phyloP scores from a whole-genome alignment of 2,888 invertebrate species.

The Morpho achilles region DNA sequence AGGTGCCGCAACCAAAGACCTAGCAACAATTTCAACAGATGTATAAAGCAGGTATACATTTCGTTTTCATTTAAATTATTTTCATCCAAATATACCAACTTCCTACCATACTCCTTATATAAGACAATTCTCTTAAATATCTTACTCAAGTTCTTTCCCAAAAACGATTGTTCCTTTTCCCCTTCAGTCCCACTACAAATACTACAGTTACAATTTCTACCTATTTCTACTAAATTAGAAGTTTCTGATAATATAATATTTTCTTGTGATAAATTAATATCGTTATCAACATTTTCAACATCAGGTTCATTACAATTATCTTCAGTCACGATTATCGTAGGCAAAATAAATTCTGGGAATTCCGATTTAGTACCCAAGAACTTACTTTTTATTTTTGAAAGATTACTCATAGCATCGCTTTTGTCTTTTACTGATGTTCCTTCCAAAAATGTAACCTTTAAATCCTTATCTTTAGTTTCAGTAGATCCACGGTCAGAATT shows the following conservation, averaged over 20 bases:
- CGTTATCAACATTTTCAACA: constrained; percentile 35
- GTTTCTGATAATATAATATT: constrained; percentile 34
- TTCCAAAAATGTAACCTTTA: constrained; percentile 28
- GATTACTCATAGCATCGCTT: constrained; percentile 28
- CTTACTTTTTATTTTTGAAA: constrained; percentile 37
- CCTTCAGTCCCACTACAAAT: constrained; percentile 55
- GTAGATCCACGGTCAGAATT: constrained; percentile 22
- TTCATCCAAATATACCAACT: constrained; percentile 56
- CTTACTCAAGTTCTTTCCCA: constrained; percentile 48
- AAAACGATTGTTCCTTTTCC: constrained; percentile 39
- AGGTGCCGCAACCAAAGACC: constrained; percentile 72
- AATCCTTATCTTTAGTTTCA: constrained; percentile 19
- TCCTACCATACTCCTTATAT: constrained; percentile 46
- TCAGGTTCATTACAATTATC: constrained; percentile 24
- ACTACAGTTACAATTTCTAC: constrained; percentile 63
- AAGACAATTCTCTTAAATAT: constrained; percentile 52
- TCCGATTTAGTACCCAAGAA: constrained; percentile 29
- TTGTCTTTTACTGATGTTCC: constrained; percentile 28
- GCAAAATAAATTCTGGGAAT: constrained; percentile 28
- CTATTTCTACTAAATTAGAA: constrained; percentile 53
- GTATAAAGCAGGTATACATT: constrained; percentile 62
- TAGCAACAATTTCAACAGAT: constrained; percentile 63
- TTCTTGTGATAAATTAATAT: constrained; percentile 11
- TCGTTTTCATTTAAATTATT: constrained; percentile 56
- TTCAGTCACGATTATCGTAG: constrained; percentile 40